Conservation (phyloP, 2,888 invertebrate species). For the Mesorhabditis spiculigera region DNA sequence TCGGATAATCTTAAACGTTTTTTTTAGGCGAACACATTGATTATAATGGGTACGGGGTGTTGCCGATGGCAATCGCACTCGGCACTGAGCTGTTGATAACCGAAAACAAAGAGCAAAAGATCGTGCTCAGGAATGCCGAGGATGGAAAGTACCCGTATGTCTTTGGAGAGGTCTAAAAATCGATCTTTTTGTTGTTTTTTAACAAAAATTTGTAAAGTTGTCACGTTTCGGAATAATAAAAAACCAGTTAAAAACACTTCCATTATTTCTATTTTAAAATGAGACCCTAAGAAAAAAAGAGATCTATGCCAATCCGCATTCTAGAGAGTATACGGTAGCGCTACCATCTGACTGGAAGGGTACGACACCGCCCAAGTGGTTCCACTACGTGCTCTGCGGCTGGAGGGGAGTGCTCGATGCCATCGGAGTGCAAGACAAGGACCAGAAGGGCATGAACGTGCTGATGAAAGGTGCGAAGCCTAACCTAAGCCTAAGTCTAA, state of each 20-base stretch:
- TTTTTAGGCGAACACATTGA: constrained; percentile 84
- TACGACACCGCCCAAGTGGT: constrained; percentile 68
- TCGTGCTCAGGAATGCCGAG: constrained; percentile 69
- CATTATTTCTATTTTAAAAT: too few species aligned
- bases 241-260: too few species aligned
- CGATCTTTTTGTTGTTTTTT: constrained; percentile 3
- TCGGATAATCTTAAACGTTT: background rate
- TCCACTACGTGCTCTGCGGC: constrained; percentile 90
- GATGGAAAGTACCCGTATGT: constrained; percentile 58
- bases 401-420: constrained; percentile 78
- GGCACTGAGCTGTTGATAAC: constrained; percentile 78
- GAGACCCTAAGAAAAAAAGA: background rate
- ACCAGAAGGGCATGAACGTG: constrained; percentile 41
- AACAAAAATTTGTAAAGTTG: background rate
- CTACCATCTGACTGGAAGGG: constrained; percentile 37
- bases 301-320: constrained; percentile 15
- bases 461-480: constrained; percentile 47
- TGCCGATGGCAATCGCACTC: constrained; percentile 92
- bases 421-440: constrained; percentile 10
- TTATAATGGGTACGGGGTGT: constrained; percentile 92
- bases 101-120: constrained; percentile 51
- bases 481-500: background rate
- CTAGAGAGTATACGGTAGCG: constrained; percentile 6
- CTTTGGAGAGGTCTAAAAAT: background rate
- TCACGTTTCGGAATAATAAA: too few species aligned